Conservation (phyloP, 2,888 invertebrate species). For the Drosophila nr. fundita region DNA sequence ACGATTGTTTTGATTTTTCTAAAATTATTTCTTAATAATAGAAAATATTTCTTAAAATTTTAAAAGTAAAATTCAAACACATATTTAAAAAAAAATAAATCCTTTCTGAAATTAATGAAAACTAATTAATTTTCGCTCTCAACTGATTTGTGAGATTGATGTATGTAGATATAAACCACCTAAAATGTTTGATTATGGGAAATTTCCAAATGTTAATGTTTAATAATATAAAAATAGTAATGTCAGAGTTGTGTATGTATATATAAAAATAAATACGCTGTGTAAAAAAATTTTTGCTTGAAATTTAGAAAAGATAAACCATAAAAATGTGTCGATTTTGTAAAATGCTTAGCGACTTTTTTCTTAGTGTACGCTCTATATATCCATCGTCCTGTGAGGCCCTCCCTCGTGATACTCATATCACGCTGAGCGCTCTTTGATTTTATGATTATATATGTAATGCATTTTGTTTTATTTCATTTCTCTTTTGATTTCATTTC, state of each 20-base stretch:
- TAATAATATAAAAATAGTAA: neutral
- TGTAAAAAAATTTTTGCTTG: neutral
- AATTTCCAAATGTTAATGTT: neutral
- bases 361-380: neutral
- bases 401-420: neutral
- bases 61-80: neutral
- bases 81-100: too few species aligned
- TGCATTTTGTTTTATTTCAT: slow-evolving; percentile 30
- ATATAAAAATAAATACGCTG: neutral
- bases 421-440: slow-evolving; percentile 32
- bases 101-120: too few species aligned
- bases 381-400: neutral
- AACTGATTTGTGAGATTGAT: neutral
- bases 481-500: slow-evolving; percentile 37
- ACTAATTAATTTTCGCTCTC: neutral
- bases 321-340: neutral
- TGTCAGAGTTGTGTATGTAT: neutral
- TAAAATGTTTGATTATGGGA: neutral
- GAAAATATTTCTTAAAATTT: neutral
- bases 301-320: neutral
- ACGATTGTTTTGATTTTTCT: neutral
- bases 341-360: neutral
- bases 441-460: slow-evolving; percentile 41
- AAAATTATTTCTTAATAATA: neutral
- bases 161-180: neutral